Evolutionary conservation across 2,888 invertebrate species (phyloP).

Genomic region (Leptogaster cylindrica): DNA sequence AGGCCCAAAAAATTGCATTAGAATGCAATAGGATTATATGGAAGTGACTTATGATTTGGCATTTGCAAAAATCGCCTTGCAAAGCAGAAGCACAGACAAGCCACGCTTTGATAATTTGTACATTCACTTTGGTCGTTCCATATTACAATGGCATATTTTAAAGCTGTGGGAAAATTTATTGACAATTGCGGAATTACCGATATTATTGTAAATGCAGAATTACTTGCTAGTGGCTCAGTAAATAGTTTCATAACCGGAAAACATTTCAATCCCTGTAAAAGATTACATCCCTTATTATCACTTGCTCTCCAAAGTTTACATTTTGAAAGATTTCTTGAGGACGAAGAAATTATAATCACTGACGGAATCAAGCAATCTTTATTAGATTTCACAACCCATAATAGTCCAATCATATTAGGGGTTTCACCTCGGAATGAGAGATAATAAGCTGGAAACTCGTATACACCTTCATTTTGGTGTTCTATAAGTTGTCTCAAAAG

Average conservation of each 20-base stretch:
- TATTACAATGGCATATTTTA: slow-evolving; percentile 52
- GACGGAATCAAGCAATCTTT: background rate
- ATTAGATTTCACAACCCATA: background rate
- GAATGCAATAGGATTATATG: slow-evolving; percentile 49
- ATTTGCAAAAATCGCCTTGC: slow-evolving; percentile 50
- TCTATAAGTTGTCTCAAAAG: too few relatives aligned
- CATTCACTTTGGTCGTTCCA: slow-evolving; percentile 56
- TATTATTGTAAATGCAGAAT: slow-evolving; percentile 22
- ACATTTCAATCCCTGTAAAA: slow-evolving; percentile 10
- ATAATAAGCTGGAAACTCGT: too few relatives aligned
- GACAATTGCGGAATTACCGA: slow-evolving; percentile 42
- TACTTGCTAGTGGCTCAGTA: slow-evolving; percentile 22
- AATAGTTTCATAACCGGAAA: slow-evolving; percentile 1
- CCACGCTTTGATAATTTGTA: slow-evolving; percentile 54
- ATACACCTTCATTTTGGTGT: too few relatives aligned
- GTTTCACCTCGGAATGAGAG: too few relatives aligned
- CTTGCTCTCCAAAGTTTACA: background rate
- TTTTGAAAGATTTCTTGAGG: background rate
- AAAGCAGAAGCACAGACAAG: slow-evolving; percentile 51
- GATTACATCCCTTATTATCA: slow-evolving; percentile 1
- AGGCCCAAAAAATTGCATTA: slow-evolving; percentile 48
- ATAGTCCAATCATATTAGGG: too few relatives aligned
- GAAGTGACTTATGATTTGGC: slow-evolving; percentile 53
- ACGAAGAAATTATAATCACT: background rate
- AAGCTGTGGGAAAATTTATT: slow-evolving; percentile 53